phyloP scores from a whole-genome alignment of 2,888 invertebrate species.

The Drosophila acutilabella region DNA sequence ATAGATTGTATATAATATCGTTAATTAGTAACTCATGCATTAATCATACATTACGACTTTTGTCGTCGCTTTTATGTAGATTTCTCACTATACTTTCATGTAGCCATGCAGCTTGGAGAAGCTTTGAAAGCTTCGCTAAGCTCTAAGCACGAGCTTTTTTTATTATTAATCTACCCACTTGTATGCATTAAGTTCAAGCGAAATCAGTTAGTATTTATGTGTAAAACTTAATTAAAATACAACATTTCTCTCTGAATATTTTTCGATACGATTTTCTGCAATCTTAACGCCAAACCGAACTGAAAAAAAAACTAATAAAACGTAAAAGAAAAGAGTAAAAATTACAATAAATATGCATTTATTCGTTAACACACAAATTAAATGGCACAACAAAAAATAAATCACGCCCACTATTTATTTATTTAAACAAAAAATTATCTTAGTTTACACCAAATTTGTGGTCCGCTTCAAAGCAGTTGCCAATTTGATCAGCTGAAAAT shows the following conservation, averaged over 20 bases:
- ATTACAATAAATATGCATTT: constrained; percentile 17
- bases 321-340: constrained; percentile 13
- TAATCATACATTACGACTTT: not conserved
- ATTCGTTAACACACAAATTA: constrained; percentile 27
- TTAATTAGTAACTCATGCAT: constrained; percentile 1
- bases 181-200: not conserved
- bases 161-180: not conserved
- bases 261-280: constrained; percentile 85
- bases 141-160: constrained; percentile 5
- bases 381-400: constrained; percentile 48
- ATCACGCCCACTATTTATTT: constrained; percentile 26
- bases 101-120: not conserved
- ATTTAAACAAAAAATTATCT: constrained; percentile 10
- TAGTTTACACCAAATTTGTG: constrained; percentile 6
- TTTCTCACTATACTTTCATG: constrained; percentile 5
- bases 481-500: constrained; percentile 5
- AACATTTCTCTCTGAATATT: constrained; percentile 50
- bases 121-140: constrained; percentile 8
- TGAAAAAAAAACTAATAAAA: constrained; percentile 3
- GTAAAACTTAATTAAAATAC: not conserved
- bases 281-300: constrained; percentile 81
- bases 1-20: constrained; percentile 1
- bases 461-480: constrained; percentile 19
- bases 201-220: not conserved
- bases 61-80: not conserved